phyloP scores from a whole-genome alignment of 2,888 invertebrate species.

The Serripes groenlandicus region DNA sequence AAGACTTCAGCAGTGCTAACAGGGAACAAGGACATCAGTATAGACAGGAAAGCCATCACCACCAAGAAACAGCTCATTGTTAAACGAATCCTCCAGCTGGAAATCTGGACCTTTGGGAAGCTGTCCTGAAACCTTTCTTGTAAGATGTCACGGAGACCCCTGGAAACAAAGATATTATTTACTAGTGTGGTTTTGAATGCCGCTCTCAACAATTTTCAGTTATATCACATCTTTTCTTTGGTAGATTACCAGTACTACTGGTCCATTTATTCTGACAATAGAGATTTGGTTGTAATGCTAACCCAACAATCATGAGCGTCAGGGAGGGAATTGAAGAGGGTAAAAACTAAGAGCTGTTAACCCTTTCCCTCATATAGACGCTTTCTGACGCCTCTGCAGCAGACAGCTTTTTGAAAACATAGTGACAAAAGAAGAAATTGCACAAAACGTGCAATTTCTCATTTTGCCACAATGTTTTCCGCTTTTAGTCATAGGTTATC shows the following conservation, averaged over 20 bases:
- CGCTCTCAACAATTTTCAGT: too few species aligned
- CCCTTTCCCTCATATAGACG: not conserved
- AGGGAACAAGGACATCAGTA: conserved; percentile 75
- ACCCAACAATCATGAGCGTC: too few species aligned
- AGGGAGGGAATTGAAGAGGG: too few species aligned
- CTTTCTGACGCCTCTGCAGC: not conserved
- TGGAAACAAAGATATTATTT: conserved; percentile 45
- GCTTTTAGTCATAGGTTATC: too few species aligned
- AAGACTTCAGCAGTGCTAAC: conserved; percentile 65
- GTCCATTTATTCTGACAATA: too few species aligned
- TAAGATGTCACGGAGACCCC: conserved; percentile 70
- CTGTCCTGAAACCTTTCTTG: conserved; percentile 66
- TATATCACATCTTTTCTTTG: too few species aligned
- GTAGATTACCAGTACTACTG: too few species aligned
- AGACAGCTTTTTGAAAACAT: not conserved
- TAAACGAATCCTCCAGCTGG: conserved; percentile 74
- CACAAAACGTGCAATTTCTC: not conserved
- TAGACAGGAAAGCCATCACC: conserved; percentile 74
- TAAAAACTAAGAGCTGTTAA: too few species aligned
- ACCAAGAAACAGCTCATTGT: conserved; percentile 76
- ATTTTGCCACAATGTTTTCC: not conserved
- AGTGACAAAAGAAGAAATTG: not conserved
- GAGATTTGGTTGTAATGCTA: too few species aligned
- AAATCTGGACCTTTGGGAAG: conserved; percentile 72
- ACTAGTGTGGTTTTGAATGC: too few species aligned